phyloP scores from a whole-genome alignment of 2,113 vertebrate genomes.

The Macrotis lagotis region DNA sequence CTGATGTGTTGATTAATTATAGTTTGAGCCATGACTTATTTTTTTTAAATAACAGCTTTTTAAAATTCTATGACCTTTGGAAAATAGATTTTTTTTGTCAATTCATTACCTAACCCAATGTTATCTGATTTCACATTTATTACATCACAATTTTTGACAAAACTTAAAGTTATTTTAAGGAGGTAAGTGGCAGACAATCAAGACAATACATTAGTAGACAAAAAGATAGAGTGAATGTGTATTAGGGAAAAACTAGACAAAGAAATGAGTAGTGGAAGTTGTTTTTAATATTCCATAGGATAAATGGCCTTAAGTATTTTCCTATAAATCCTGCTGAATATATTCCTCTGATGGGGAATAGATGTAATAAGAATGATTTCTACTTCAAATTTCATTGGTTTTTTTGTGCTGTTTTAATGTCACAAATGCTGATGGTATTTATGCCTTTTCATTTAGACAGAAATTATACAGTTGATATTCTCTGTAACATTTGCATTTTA shows the following conservation, averaged over 20 bases:
- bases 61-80: not conserved
- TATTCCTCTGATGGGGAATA: conserved; percentile 2
- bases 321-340: not conserved
- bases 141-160: not conserved
- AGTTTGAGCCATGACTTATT: not conserved
- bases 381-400: conserved; percentile 39
- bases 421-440: conserved; percentile 49
- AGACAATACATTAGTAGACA: not conserved
- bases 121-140: not conserved
- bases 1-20: not conserved
- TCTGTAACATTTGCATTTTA: conserved; percentile 44
- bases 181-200: conserved; percentile 24
- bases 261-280: not conserved
- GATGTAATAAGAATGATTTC: not conserved
- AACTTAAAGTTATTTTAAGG: conserved; percentile 11
- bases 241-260: not conserved
- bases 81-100: not conserved
- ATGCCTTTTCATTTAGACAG: conserved; percentile 10
- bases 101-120: not conserved
- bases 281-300: not conserved
- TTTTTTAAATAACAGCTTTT: not conserved
- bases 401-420: conserved; percentile 6
- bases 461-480: conserved; percentile 47
- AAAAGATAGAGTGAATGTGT: not conserved
- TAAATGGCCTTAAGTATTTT: not conserved